Evolutionary conservation across 2,888 invertebrate species (phyloP), one percentile per base, ranked within the genome.

Genomic region (Cerceris rybyensis): DNA sequence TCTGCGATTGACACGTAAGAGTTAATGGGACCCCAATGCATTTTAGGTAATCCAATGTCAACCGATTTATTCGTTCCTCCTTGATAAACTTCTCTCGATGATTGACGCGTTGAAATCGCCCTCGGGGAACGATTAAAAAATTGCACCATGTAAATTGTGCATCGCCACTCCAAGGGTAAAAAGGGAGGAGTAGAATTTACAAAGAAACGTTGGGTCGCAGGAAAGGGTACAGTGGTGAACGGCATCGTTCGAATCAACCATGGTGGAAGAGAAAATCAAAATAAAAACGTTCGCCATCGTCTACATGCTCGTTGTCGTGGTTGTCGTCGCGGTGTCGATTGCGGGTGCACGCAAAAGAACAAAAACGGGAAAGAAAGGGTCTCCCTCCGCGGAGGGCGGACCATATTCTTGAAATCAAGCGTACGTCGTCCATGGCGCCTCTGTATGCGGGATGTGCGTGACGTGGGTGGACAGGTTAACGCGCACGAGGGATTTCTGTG

Each of bases 391-490:
- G 80, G 50, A 68, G 75, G 82, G 79, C 59, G 76, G 82, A 81
- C 71, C 74, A 77, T 75, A 80, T 80, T 80, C 78, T 80, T 78
- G 78, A 80, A 80, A 80, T 78, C 79, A 77, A 81, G 80, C 70
- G 55, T 66, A 59, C 67, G 57, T 65, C n/a, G 57, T 61, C 14
- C 58, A 28, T 28, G 28, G 63, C 49, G 14, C 16, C 42, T 60
- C 16, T 17, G 77, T 78, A 78, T 75, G 72, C 14, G 65, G 73
- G 69, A 84, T 85, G 84, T 86, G 87, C 84, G 83, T 80, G 86
- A 87, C 88, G 88, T 88, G 90, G 90, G 90, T 88, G 90, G 90
- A 90, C 90, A 90, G 91, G 90, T 91, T 90, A 88, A 89, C 84
- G 85, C 87, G 83, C 67, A 82, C 82, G 78, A 78, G 86, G 87